Base-by-base conservation (phyloP, 2,888 invertebrate species). In the Graphium colonna region DNA sequence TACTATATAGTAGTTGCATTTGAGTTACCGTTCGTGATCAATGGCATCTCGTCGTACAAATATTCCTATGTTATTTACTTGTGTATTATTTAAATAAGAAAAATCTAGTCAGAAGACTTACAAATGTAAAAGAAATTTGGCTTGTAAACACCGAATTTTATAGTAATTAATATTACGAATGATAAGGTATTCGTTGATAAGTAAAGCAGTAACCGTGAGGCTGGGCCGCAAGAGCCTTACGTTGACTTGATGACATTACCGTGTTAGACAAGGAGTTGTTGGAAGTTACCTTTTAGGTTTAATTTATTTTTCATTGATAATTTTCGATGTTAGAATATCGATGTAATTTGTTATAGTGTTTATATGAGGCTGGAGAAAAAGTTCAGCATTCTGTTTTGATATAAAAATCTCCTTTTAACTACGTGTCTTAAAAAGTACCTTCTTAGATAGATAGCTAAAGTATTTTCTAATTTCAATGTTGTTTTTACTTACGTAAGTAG, bases 1-100 rank as follows among this genome's bases (percentile, higher is more conserved):
- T 86, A 83, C 74, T 81, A 80, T 31, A 53, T 48, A 82, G 75
- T 81, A 84, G 83, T 87, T 86, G 88, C 88, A 89, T 88, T 89
- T 88, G 85, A 88, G 88, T 89, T 89, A 89, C 89, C 89, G 86
- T 82, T 88, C 86, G 88, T 89, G 85, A 88, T 87, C 81, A 79
- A 84, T 87, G 87, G 87, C 88, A 88, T 88, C 88, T 87, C 83
- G 86, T 88, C 89, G 89, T 89, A 89, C 89, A 89, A 89, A 89
- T 89, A 89, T 88, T 88, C 88, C 89, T 89, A 88, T 85, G 84
- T 87, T 88, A 82, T 84, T 84, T 86, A 87, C 81, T 82, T 82
- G 78, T 72, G 82, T 88, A 86, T 82, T 86, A 82, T 78, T 81
- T 84, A 82, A 77, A 71, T 87, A 88, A 86, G 85, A 71, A 82